These are phyloP conservation scores for Neogale vison DNA, from an alignment of 2,113 vertebrate species.

Conservation along the genomic window DNA sequence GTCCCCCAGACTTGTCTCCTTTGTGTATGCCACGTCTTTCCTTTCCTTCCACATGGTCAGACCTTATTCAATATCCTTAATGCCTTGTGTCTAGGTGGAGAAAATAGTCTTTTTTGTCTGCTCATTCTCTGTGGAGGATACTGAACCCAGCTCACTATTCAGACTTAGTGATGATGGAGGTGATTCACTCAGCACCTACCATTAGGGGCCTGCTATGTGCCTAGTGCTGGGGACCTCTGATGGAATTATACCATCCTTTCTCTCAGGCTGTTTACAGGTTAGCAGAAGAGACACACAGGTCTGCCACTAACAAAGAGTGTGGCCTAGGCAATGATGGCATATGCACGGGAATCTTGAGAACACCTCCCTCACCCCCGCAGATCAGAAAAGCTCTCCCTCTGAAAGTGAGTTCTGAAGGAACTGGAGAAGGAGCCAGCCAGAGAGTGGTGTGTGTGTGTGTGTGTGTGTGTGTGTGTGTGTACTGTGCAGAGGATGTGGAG, in stretches of 20 bases:
- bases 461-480: background rate
- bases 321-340: background rate
- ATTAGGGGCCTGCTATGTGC: background rate
- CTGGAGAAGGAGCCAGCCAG: background rate
- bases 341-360: background rate
- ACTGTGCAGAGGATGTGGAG: background rate
- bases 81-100: background rate
- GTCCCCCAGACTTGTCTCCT: background rate
- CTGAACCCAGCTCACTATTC: background rate
- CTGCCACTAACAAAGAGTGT: background rate
- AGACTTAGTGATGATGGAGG: background rate
- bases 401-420: background rate
- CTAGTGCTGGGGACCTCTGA: background rate
- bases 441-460: background rate
- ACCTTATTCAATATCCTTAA: background rate
- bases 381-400: background rate
- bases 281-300: background rate
- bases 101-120: background rate
- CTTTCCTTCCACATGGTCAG: background rate
- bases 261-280: background rate
- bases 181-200: background rate
- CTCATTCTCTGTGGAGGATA: background rate
- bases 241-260: background rate
- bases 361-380: background rate
- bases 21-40: background rate